Evolutionary conservation across 2,797 vertebrate species (phyloP).

Genomic region (Knipowitschia caucasica): DNA sequence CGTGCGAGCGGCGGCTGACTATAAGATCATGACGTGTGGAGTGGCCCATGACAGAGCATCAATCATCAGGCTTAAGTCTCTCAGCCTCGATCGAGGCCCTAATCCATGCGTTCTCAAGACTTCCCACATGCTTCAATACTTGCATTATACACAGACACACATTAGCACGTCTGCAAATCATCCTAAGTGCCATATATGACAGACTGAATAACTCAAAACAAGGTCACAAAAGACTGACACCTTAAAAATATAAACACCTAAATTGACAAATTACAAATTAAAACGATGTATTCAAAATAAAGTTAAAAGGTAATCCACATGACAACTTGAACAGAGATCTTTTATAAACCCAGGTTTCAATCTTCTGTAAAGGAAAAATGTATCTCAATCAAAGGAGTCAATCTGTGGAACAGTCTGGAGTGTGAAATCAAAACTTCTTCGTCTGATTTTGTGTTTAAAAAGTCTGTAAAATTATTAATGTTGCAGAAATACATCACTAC

Average conservation of each 20-base stretch:
- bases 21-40: conserved; percentile 85
- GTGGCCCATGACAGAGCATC: conserved; percentile 80
- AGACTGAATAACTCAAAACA: conserved; percentile 49
- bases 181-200: conserved; percentile 37
- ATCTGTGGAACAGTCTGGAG: no score
- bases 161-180: conserved; percentile 45
- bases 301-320: no score
- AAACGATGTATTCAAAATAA: no score
- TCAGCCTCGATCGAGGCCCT: conserved; percentile 80
- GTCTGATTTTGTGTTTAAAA: no score
- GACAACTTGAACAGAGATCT: no score
- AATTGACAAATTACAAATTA: conserved; percentile 46
- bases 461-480: no score
- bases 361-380: no score
- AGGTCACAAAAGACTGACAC: conserved; percentile 49
- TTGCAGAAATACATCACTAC: no score
- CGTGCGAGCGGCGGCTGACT: conserved; percentile 52
- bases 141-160: conserved; percentile 30
- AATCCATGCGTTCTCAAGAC: conserved; percentile 87
- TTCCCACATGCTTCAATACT: conserved; percentile 42
- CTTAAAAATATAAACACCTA: conserved; percentile 49
- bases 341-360: no score
- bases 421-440: no score
- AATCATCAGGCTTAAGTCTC: conserved; percentile 66
- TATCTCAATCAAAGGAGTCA: no score